phyloP scores from a whole-genome alignment of 2,888 invertebrate species.

The Ametastegia equiseti region DNA sequence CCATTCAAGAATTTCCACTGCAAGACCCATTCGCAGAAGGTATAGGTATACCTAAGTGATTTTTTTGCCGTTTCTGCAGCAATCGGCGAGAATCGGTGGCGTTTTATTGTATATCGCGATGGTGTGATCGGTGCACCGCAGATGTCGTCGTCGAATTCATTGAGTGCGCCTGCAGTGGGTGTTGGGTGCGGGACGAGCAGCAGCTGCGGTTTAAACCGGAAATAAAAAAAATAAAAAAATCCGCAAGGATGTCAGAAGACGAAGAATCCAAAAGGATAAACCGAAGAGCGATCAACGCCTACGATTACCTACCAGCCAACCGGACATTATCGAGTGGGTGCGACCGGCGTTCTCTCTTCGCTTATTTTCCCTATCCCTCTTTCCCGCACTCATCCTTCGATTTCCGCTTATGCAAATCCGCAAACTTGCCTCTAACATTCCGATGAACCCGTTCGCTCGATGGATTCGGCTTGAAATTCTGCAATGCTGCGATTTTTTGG shows the following conservation, averaged over 20 bases:
- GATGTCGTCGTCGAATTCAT: slow-evolving; percentile 7
- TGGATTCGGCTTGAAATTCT: background rate
- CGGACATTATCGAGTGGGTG: slow-evolving; percentile 21
- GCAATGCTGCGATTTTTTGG: no score
- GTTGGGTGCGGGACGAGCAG: background rate
- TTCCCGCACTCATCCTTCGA: background rate
- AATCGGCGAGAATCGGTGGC: background rate
- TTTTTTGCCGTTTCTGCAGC: background rate
- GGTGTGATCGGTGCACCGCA: background rate
- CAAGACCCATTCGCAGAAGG: background rate
- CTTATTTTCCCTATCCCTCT: background rate
- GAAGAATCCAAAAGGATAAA: background rate
- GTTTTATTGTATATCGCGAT: slow-evolving; percentile 11
- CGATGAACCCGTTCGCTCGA: background rate
- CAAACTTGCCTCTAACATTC: background rate
- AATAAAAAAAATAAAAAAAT: background rate
- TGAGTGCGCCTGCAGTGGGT: background rate
- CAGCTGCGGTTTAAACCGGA: background rate
- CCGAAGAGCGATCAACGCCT: slow-evolving; percentile 4
- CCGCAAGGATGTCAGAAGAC: background rate
- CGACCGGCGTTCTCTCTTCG: background rate
- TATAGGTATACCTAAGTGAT: background rate
- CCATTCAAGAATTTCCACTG: background rate
- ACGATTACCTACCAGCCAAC: slow-evolving; percentile 24
- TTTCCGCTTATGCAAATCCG: background rate